Evolutionary conservation across 2,888 invertebrate genomes (phyloP), one percentile per base, ranked within the genome.

Genomic region (Gortyna flavago): DNA sequence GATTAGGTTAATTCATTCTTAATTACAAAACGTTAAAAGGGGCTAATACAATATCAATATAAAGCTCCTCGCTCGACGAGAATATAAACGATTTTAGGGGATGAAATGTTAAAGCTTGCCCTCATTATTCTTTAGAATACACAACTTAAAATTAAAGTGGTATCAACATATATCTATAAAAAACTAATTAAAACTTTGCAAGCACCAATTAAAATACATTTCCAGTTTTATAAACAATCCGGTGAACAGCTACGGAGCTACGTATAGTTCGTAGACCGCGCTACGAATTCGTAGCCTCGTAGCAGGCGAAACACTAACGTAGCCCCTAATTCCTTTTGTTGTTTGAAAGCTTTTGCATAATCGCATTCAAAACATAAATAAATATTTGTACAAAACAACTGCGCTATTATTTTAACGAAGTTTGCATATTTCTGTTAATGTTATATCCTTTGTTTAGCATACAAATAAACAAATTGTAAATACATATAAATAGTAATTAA

Each of bases 291-390:
- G 81, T 80, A 78, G 83, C 82, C 81, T 75, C 77, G 85, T 83
- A 78, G 83, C 86, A 66, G 29, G 74, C 81, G 75, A 79, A 87
- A 85, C 75, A 85, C 79, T 76, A 83, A 76, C 86, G 87, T 81
- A 85, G 81, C 74, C 41, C 77, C 82, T 88, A 88, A 88, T 88
- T 90, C 88, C 88, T 88, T 88, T 90, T 88, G 89, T 90, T 86
- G 81, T 77, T 85, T 79, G 84, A 79, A 81, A 83, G 84, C 82
- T 82, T 90, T 89, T 89, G 87, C 90, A 88, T 90, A 90, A 89
- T 90, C 82, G 87, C 88, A 87, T 90, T 89, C 80, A 83, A 87
- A 89, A 87, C 85, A 86, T 83, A 87, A 87, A 88, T 87, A 88
- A 86, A 86, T 86, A 80, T 85, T 87, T 81, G 81, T 73, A 85